Evolutionary conservation across 2,888 invertebrate species (phyloP).

Genomic region (Perdita meconis): DNA sequence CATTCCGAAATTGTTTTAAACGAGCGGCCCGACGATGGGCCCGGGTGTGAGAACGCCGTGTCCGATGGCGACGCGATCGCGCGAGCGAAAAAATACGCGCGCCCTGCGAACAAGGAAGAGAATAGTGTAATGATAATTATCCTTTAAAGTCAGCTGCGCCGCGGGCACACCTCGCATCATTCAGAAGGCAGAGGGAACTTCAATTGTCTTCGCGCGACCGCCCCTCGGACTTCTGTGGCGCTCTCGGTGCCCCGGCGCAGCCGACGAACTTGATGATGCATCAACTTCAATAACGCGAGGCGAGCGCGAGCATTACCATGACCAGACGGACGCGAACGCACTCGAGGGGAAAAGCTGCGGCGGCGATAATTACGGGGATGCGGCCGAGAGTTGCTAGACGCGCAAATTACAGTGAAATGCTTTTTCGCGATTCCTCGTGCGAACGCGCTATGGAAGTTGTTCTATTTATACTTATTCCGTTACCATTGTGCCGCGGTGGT

Average conservation of each 20-base stretch:
- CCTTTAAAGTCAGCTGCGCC: slow-evolving; percentile 9
- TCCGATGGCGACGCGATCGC: neutral
- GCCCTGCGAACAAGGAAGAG: neutral
- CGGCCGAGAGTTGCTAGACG: slow-evolving; percentile 10
- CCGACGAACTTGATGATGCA: slow-evolving; percentile 23
- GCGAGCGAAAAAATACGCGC: slow-evolving; percentile 7
- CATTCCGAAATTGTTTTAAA: slow-evolving; percentile 54
- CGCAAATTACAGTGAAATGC: slow-evolving; percentile 33
- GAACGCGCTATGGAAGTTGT: neutral
- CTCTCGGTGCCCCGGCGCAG: neutral
- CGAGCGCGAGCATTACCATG: neutral
- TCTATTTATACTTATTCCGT: slow-evolving; percentile 1
- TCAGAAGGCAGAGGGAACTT: slow-evolving; percentile 4
- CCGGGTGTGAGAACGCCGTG: neutral
- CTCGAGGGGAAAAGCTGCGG: slow-evolving; percentile 41
- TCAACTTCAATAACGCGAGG: slow-evolving; percentile 20
- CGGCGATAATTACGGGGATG: slow-evolving; percentile 56
- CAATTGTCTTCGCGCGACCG: slow-evolving; percentile 11
- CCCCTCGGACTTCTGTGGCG: slow-evolving; percentile 18
- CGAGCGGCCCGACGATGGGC: slow-evolving; percentile 35
- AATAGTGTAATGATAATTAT: slow-evolving; percentile 37
- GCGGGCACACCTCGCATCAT: slow-evolving; percentile 1
- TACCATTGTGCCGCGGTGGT: neutral
- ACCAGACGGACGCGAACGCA: slow-evolving; percentile 15
- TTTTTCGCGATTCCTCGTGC: slow-evolving; percentile 22